Evolutionary conservation across 1,140 invertebrate genomes (phyloP), one percentile per base, ranked within the genome.

Genomic region (Portunus trituberculatus): DNA sequence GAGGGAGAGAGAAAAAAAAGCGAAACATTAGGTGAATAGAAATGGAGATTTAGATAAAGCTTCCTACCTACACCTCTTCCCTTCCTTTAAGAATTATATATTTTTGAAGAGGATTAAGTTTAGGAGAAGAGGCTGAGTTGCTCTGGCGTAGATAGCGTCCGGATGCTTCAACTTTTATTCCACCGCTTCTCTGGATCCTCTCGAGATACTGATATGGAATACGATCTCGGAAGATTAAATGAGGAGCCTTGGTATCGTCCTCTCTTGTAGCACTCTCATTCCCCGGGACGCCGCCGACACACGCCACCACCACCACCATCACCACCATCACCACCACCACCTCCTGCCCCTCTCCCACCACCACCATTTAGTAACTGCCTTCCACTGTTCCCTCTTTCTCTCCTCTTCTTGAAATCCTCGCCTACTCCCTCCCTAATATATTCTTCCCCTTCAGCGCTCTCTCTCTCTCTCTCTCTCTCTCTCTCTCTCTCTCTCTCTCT

Each of bases 221-320:
- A 76, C 67, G 67, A 76, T n/a, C 67, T n/a, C 67, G 67, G 25
- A n/a, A 76, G 67, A 76, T 76, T 76, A 76, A 76, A 76, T 76
- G n/a, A 76, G 67, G 67, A 20, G 25, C 67, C n/a, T 7, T 76
- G n/a, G 67, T 7, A 76, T 76, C 67, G 67, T 76, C 67, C n/a
- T n/a, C 67, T 76, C 67, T 76, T 76, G 67, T 76, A n/a, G 67
- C n/a, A n/a, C 67, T 76, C 67, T n/a, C 67, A 76, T 76, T 76
- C 67, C 20, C 20, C 67, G n/a, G 25, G 6, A 76, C 25, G 67
- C n/a, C 67, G 20, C 6, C n/a, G 67, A 25, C 67, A 76, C 67
- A 76, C 67, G 67, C 67, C 86, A 88, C 32, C 86, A 25, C 20
- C 67, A 25, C n/a, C n/a, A 25, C 67, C 67, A 7, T 25, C 25